A percentile compares a stretch with the other conserved stretches of the same genome.
These are phyloP conservation scores for Climacteris rufus DNA, from an alignment of 2,113 vertebrate species.

Conservation along the genomic window DNA sequence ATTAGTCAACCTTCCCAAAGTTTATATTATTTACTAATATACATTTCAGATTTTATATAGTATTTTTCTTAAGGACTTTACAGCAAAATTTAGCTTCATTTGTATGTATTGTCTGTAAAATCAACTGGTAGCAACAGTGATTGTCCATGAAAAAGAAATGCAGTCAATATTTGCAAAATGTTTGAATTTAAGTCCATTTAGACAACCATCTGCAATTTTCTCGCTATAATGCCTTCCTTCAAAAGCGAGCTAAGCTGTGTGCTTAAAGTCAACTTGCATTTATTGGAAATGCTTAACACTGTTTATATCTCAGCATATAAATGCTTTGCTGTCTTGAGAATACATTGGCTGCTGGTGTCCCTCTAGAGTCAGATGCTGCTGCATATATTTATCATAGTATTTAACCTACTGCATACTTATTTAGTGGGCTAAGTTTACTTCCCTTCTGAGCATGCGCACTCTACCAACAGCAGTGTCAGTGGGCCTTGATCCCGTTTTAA, in stretches of 20 bases:
- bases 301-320: not conserved
- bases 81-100: not conserved
- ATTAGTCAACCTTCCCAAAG: not conserved
- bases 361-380: not conserved
- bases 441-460: not conserved
- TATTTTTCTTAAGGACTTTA: not conserved
- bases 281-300: not conserved
- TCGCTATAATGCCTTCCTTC: not conserved
- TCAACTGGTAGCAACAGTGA: not conserved
- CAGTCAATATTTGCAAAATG: not conserved
- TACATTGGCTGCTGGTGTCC: not conserved
- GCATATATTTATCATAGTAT: not conserved
- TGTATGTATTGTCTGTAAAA: not conserved
- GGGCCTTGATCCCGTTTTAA: not conserved
- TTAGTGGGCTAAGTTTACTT: not conserved
- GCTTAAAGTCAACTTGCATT: not conserved
- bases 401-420: not conserved
- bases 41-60: rapidly evolving
- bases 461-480: too few species aligned
- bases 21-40: not conserved
- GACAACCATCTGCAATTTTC: not conserved
- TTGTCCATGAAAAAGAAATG: not conserved
- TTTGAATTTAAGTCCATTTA: not conserved
- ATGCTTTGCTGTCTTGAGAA: not conserved
- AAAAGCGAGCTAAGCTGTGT: not conserved